Percentiles rank a stretch among this genome's conserved stretches.
phyloP scores from a whole-genome alignment of 2,888 invertebrate species.

The Polyploca ridens region DNA sequence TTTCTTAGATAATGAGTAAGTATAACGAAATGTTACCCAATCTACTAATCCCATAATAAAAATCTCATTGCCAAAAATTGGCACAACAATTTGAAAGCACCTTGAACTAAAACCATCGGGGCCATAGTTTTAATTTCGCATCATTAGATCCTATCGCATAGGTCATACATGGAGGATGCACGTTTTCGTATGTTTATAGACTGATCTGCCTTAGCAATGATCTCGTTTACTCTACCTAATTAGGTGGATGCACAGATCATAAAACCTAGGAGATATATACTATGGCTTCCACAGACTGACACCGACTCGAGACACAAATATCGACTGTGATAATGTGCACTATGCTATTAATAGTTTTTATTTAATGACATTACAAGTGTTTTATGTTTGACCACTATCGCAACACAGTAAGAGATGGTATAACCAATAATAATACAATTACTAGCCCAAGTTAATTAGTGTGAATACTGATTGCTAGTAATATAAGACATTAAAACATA shows the following conservation, averaged over 20 bases:
- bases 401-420: no score
- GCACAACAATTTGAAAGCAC: slow-evolving; percentile 12
- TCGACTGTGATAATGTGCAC: no score
- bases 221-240: slow-evolving; percentile 19
- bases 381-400: no score
- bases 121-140: slow-evolving; percentile 22
- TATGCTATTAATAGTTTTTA: no score
- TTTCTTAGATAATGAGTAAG: no score
- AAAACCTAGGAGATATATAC: neutral
- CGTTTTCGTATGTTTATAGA: slow-evolving; percentile 20
- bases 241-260: slow-evolving; percentile 12
- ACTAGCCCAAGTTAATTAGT: no score
- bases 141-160: slow-evolving; percentile 15
- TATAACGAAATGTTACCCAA: neutral
- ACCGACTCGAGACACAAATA: neutral
- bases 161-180: slow-evolving; percentile 9
- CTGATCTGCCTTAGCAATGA: slow-evolving; percentile 22
- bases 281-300: neutral
- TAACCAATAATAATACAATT: no score
- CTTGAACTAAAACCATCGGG: slow-evolving; percentile 3
- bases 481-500: no score
- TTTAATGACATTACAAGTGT: no score
- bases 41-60: slow-evolving; percentile 12
- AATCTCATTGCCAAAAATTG: slow-evolving; percentile 6
- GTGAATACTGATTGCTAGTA: no score